Evolutionary conservation across 2,888 invertebrate species (phyloP).

Genomic region (Cinara cedri): DNA sequence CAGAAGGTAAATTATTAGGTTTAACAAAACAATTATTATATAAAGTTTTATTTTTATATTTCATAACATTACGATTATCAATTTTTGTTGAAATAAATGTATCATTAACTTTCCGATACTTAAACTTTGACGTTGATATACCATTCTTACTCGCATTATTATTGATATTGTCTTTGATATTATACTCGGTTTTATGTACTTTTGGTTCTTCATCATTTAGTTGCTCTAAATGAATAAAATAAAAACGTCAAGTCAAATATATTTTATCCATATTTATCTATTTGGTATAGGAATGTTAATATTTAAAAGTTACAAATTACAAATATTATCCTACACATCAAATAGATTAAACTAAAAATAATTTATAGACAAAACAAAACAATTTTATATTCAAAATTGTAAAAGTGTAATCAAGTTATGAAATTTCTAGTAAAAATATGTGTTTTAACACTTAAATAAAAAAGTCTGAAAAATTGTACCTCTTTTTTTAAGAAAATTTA

Average conservation of each 20-base stretch:
- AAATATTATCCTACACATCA: not conserved
- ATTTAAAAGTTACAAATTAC: not conserved
- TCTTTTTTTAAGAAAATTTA: too few species aligned
- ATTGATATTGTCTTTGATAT: slow-evolving; percentile 35
- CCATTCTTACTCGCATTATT: slow-evolving; percentile 24
- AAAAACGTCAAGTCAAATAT: not conserved
- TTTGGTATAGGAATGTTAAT: not conserved
- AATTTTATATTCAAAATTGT: not conserved
- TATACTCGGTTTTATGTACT: not conserved
- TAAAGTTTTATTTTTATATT: slow-evolving; percentile 3
- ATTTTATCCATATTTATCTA: too few species aligned
- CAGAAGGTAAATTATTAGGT: slow-evolving; percentile 12
- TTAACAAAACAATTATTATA: slow-evolving; percentile 9
- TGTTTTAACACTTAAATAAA: too few species aligned
- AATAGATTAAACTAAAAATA: not conserved
- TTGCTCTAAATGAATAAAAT: slow-evolving; percentile 46
- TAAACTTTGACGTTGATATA: slow-evolving; percentile 34
- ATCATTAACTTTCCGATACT: slow-evolving; percentile 28
- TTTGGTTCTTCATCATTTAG: slow-evolving; percentile 43
- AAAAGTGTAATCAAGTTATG: too few species aligned
- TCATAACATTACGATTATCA: slow-evolving; percentile 23
- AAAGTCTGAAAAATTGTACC: too few species aligned
- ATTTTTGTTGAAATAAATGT: slow-evolving; percentile 27
- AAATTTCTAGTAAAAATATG: too few species aligned
- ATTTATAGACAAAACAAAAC: not conserved